These are phyloP conservation scores for Glyptemys insculpta DNA, from an alignment of 2,797 vertebrate species.

Conservation along the genomic window DNA sequence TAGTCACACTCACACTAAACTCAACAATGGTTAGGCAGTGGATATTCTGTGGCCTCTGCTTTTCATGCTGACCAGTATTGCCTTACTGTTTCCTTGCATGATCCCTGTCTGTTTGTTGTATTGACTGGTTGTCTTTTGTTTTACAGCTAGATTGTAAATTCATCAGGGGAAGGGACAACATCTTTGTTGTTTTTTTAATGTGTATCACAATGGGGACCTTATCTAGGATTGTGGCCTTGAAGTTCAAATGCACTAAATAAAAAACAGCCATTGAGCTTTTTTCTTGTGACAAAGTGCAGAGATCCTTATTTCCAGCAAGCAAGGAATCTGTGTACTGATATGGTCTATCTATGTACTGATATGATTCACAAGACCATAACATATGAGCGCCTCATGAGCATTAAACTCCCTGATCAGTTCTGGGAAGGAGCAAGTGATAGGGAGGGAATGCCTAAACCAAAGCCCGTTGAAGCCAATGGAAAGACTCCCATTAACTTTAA, in stretches of 20 bases:
- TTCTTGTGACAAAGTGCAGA: neutral
- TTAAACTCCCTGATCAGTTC: neutral
- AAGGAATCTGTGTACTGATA: neutral
- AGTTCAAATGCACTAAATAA: neutral
- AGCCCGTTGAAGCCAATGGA: neutral
- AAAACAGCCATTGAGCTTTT: neutral
- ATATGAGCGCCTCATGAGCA: neutral
- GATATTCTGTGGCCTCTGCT: neutral
- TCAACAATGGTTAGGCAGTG: neutral
- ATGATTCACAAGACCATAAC: neutral
- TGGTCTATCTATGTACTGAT: too few species aligned
- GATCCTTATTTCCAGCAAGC: neutral
- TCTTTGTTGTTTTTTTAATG: accelerated
- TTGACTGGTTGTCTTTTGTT: neutral
- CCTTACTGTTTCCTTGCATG: neutral
- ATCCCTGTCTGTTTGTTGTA: neutral
- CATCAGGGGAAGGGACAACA: accelerated
- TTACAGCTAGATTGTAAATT: accelerated
- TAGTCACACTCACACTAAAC: neutral
- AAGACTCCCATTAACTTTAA: accelerated
- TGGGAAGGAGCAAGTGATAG: neutral
- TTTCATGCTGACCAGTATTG: neutral
- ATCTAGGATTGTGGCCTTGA: neutral
- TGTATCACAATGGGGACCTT: accelerated
- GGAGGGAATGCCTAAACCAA: neutral